Evolutionary conservation across 2,888 invertebrate genomes (phyloP).

Genomic region (Molanna angustata): DNA sequence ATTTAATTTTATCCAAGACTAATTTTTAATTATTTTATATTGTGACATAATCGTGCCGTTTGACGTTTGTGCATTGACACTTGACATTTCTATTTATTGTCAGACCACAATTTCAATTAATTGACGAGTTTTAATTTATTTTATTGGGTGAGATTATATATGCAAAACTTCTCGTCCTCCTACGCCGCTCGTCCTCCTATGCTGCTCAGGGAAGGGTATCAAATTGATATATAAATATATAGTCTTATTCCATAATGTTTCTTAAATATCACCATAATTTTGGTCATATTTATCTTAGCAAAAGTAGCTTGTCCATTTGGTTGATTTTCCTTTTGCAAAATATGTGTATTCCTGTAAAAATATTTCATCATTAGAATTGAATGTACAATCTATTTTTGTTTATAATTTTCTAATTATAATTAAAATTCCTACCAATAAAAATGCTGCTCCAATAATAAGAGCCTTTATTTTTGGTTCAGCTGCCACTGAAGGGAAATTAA

Average conservation of each 20-base stretch:
- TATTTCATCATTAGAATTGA: no score
- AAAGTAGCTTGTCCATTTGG: conserved; percentile 41
- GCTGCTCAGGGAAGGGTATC: no score
- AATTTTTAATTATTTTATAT: no score
- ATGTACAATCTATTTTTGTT: background rate
- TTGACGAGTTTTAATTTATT: background rate
- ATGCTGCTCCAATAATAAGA: conserved; percentile 74
- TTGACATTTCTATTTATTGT: no score
- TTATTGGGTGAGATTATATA: background rate
- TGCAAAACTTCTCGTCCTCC: background rate
- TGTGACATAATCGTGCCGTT: no score
- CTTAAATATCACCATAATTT: no score
- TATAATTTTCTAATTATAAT: background rate
- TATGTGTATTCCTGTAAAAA: conserved; percentile 65
- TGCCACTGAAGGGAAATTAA: conserved; percentile 69
- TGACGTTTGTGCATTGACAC: no score
- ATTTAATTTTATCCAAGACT: no score
- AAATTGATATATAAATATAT: no score
- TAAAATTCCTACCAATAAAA: conserved; percentile 67
- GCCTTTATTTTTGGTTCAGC: conserved; percentile 76
- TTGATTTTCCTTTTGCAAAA: conserved; percentile 55
- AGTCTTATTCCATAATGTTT: no score
- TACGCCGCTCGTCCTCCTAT: no score
- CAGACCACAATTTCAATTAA: background rate
- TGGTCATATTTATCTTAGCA: conserved; percentile 35